Evolutionary conservation across 2,113 vertebrate genomes (phyloP), one percentile per base, ranked within the genome.

Genomic region (Eulacestoma nigropectus): DNA sequence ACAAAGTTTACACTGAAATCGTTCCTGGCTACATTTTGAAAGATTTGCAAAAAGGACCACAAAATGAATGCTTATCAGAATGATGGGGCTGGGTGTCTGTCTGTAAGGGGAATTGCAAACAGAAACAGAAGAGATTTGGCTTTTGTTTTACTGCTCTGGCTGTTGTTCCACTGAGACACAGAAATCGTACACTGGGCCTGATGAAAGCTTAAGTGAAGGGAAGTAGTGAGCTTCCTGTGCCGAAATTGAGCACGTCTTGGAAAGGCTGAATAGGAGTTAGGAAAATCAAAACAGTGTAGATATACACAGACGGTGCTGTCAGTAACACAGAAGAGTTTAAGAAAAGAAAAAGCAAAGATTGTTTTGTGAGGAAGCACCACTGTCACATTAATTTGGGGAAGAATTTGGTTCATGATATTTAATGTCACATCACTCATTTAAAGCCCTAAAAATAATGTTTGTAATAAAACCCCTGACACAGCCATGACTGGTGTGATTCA

Each of bases 381-480:
- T 78, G 49, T 87, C 64, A 37, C 33, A 33, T 84, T 88, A 77
- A 88, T 53, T 64, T 39, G 68, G 29, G 30, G 68, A 84, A 80
- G 64, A 90, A 87, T 90, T 92, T 87, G 32, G 18, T 60, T 89
- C 5, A 0, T 80, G 69, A 7, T 89, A 57, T 78, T 90, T 89
- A 62, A 82, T 79, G 77, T 89, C 88, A 64, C 37, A 79, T 93
- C 88, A 49, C 69, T 95, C 62, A 56, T 78, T 81, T 44, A 68
- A 44, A 78, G 35, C 64, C 44, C 76, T 96, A 81, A 90, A 94
- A 92, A 64, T 63, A 87, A 73, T 94, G 93, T 96, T 97, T 96
- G 89, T 92, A 86, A 52, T 88, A 96, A 96, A 90, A 78, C 18
- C n/a, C n/a, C 56, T 93, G 85, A 94, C 79, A 88, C 52, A 93